Percentiles rank a stretch among this genome's conserved stretches.
Evolutionary conservation across 2,113 vertebrate genomes (phyloP).

Genomic region (Sphaerodactylus townsendi): DNA sequence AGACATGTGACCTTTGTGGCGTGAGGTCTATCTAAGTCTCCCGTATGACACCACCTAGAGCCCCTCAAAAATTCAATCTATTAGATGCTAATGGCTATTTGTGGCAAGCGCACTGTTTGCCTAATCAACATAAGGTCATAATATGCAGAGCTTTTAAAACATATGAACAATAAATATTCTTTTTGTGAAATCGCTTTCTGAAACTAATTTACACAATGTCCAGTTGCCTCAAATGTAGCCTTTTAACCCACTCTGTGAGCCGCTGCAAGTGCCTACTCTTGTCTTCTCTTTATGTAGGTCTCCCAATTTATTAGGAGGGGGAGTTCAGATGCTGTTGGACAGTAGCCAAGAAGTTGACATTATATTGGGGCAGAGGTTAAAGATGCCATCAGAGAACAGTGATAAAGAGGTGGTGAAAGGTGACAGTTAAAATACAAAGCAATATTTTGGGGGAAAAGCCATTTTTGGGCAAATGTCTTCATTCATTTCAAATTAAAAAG

Average conservation of each 20-base stretch:
- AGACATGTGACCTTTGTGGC: constrained; percentile 21
- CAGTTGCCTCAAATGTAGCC: constrained; percentile 14
- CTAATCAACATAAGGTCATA: constrained; percentile 10
- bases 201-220: constrained; percentile 14
- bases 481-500: constrained; percentile 32
- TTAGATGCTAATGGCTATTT: neutral
- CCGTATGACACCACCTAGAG: neutral
- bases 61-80: constrained; percentile 5
- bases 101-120: constrained; percentile 14
- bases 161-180: constrained; percentile 3
- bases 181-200: constrained; percentile 38
- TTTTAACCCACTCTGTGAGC: constrained; percentile 19
- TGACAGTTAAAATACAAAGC: constrained; percentile 21
- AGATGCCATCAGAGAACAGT: constrained; percentile 20
- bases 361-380: constrained; percentile 31
- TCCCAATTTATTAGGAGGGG: constrained; percentile 30
- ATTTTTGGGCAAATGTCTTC: constrained; percentile 6
- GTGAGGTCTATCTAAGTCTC: neutral
- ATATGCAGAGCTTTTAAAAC: neutral
- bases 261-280: constrained; percentile 12
- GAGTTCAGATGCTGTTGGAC: constrained; percentile 9
- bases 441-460: neutral
- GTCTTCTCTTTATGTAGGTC: constrained; percentile 3
- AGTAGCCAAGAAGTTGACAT: constrained; percentile 32
- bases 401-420: constrained; percentile 31